Base-by-base conservation (phyloP, 2,797 vertebrate species). In the Acipenser oxyrinchus region DNA sequence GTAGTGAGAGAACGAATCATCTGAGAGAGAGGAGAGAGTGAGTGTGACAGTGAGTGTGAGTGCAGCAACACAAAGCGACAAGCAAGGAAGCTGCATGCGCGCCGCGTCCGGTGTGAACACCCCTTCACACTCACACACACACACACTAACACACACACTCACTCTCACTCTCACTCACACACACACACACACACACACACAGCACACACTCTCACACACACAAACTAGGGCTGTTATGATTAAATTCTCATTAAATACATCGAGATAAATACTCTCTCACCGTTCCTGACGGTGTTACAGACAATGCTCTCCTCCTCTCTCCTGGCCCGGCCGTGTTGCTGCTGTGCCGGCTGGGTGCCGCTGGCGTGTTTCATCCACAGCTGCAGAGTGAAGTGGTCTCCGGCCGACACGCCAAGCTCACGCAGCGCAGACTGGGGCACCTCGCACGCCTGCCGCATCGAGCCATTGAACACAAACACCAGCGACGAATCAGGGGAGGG, bases 401-500 rank as follows among this genome's bases (percentile, higher is more conserved):
- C 82, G 0, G 96, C 94, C 71, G 98, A 83, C 2, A 88, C 87
- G 0, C 93, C 84, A 10, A 91, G 91, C 48, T 89, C 88, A 55
- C 52, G 52, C 52, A 55, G 6, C 64, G 96, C 81, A 0, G 83
- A 69, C 65, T 93, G 78, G 0, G 96, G 95, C 74, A 99, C 93
- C 72, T 91, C 87, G 5, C 94, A 94, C 0, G 94, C 91, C n/a
- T 97, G 95, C 9, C n/a, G 52, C 68, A 79, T 81, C 67, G 95
- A 96, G 60, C 94, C 95, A 0, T 98, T 99, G 79, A 99, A 98
- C 87, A 94, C 98, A 80, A 97, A 99, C 74, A 99, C 95, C 51
- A 97, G 90, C 68, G 96, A 98, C 72, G 95, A 98, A 80, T 98
- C 96, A 52, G 96, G 96, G 67, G 95, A 98, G 65, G 96, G 95